Evolutionary conservation across 2,113 vertebrate genomes (phyloP), one percentile per base, ranked within the genome.

Genomic region (Thalassarche chlororhynchos): DNA sequence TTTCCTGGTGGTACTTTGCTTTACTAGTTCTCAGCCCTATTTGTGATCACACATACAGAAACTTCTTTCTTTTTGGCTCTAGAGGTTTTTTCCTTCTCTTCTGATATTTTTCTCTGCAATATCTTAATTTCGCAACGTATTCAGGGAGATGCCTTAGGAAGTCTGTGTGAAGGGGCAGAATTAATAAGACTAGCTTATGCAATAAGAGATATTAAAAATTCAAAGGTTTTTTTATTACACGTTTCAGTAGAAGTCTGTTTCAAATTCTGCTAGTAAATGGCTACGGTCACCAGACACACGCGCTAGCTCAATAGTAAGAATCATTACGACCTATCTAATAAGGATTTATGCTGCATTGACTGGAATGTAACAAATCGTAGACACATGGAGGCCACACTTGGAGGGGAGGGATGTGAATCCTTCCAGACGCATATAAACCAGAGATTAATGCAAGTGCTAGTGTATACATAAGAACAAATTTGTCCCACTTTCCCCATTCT

Each of bases 301-400:
- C 28, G 70, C 46, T 42, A 57, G 60, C 34, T 90, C 60, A 95
- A 76, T 3, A 96, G 38, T 36, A 87, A 91, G 52, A 34, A 51
- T 42, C 62, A 80, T 75, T 70, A 79, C 2, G 14, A 81, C 24
- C 52, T 47, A 51, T 57, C 61, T 90, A 94, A 87, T 47, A 65
- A 80, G 78, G 78, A 85, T 87, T 91, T 84, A 80, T 42, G 71
- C 70, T 66, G 52, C 57, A 32, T 12, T 86, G 89, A 70, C 44
- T 62, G 87, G 57, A 91, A 76, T 16, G n/a, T 52, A 87, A 84
- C 86, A 95, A 82, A 96, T 78, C 55, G 49, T 89, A 86, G 91
- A 77, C 71, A 86, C 62, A 58, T 21, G 32, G 70, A 87, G 46
- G 58, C 72, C 69, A 74, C 44, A 60, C 31, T 83, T 70, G 42